Evolutionary conservation across 2,888 invertebrate genomes (phyloP).

Genomic region (Morinoia aosen): DNA sequence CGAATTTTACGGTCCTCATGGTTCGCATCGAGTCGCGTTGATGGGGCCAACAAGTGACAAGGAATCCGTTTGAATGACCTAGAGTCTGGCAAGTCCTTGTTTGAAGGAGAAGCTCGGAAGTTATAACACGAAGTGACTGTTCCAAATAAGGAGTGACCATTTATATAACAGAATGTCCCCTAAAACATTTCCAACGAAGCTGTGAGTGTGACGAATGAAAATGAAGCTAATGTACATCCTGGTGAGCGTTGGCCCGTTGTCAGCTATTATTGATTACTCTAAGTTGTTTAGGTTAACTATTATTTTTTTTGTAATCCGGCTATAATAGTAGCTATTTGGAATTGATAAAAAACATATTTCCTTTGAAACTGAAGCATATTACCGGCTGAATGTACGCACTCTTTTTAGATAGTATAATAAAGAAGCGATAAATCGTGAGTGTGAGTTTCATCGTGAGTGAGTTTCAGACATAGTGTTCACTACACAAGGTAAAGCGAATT

Average conservation of each 20-base stretch:
- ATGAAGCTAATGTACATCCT: not conserved
- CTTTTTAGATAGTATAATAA: not conserved
- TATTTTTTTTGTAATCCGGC: too few species aligned
- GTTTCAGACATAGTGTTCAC: not conserved
- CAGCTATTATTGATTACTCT: too few species aligned
- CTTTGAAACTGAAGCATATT: not conserved
- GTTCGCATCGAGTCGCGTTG: not conserved
- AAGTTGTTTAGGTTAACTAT: too few species aligned
- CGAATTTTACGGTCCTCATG: not conserved
- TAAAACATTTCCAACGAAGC: not conserved
- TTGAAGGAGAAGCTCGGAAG: not conserved
- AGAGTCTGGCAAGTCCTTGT: not conserved
- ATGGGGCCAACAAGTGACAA: not conserved
- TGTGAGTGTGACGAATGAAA: not conserved
- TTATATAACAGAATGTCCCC: not conserved
- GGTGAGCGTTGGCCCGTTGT: not conserved
- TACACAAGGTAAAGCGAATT: not conserved
- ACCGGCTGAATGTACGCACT: not conserved
- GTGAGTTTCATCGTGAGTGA: not conserved
- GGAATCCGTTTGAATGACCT: not conserved
- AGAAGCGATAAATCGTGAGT: not conserved
- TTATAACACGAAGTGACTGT: not conserved
- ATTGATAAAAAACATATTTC: too few species aligned
- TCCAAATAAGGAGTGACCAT: not conserved
- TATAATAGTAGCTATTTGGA: too few species aligned